Evolutionary conservation across 2,113 vertebrate species (phyloP), one percentile per base, ranked within the genome.

Genomic region (Marmota monax): DNA sequence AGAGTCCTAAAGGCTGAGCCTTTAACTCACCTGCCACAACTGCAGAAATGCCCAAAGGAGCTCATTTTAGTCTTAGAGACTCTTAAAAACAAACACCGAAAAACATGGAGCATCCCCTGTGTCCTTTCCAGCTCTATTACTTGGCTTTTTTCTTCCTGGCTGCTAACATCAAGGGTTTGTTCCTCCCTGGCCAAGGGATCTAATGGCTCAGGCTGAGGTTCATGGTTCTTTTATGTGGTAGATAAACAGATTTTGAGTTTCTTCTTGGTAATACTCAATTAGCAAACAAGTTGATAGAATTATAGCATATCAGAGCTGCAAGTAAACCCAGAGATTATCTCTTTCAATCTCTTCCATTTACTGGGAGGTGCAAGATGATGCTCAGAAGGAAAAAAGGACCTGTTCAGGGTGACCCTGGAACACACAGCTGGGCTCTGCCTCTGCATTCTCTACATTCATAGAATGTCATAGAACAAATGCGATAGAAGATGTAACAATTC

Each of bases 191-290:
- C 80, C 80, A 73, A 76, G 23, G 18, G 39, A 79, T 84, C 65
- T 61, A 39, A 78, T n/a, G 53, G 4, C 53, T 53, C 53, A 78
- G 53, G 63, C 74, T 74, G 70, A 92, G 39, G 61, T 93, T 82
- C 53, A 7, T 78, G 22, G 85, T 78, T 95, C 63, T 95, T 16
- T 91, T 94, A 56, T 32, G 4, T 61, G 84, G 48, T 51, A 51
- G 73, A 92, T 92, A 93, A 92, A 95, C 85, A 90, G 53, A 97
- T 96, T 91, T 76, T 84, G 23, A 84, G 74, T 86, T 92, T 93
- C 61, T 48, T 84, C 34, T 80, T 76, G 45, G 27, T 96, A 63
- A 92, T 80, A 95, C 96, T 96, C 9, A n/a, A 90, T 97, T 95
- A 88, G 85, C 77, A 95, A 95, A 84, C 17, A 32, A 92, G 63